Evolutionary conservation across 2,113 vertebrate genomes (phyloP), one percentile per base, ranked within the genome.

Genomic region (Callorhinus ursinus): DNA sequence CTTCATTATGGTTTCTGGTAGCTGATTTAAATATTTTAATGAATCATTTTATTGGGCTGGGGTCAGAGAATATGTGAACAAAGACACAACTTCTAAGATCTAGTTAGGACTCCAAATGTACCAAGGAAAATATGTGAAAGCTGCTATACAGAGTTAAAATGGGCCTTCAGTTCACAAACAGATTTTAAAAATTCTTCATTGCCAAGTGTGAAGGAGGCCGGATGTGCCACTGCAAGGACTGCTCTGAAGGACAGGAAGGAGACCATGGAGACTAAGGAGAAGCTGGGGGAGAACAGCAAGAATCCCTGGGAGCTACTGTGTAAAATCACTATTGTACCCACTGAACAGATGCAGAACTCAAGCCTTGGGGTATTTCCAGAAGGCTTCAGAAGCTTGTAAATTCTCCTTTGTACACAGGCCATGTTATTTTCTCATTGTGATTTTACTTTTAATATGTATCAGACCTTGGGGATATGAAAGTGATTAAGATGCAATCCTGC

Each of bases 361-460:
- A 91, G 76, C 63, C 36, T 63, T 51, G 33, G 42, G 59, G 53
- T 83, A 79, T 33, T 67, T 87, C 72, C 89, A 71, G 74, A 92
- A 87, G 63, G 22, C 53, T 79, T 79, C 55, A 63, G 59, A 83
- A 93, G n/a, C 28, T 83, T 61, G 1, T 55, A 63, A 87, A 79
- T 83, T 89, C 77, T 57, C 39, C 49, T 92, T 36, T 72, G 39
- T 26, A 33, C 26, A 95, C 18, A 80, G 9, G 28, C 26, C 63
- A 93, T n/a, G 67, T 12, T 87, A 81, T n/a, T 88, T 71, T 88
- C 69, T 51, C 46, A 79, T 19, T 89, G 49, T 89, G 93, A 90
- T 69, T 96, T 46, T 79, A 85, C 42, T 96, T 97, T 94, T 86
- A 91, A 86, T 83, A 90, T 53, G 42, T 80, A 96, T 79, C 22